Conservation (phyloP, 2,113 vertebrate species). For the Rhynchopsitta pachyrhyncha region DNA sequence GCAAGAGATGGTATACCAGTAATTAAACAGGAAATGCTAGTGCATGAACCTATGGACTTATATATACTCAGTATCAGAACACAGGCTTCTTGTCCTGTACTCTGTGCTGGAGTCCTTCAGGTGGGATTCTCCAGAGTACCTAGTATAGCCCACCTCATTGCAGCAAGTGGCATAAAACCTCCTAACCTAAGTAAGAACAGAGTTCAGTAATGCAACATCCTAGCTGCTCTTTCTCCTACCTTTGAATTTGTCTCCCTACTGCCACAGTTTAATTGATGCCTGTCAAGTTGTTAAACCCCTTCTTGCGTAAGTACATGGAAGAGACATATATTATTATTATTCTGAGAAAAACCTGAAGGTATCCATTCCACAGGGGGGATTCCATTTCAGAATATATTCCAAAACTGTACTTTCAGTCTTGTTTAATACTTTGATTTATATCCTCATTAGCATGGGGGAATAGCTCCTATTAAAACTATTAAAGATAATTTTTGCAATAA, state of each 20-base stretch:
- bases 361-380: not conserved
- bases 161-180: not conserved
- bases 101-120: not conserved
- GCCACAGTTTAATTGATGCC: not conserved
- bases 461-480: conserved; percentile 62
- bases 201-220: not conserved
- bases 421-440: conserved; percentile 62
- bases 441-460: conserved; percentile 41
- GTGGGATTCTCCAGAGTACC: not conserved
- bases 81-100: not conserved
- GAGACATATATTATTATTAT: not conserved
- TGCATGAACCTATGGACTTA: not conserved
- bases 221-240: not conserved
- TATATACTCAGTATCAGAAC: not conserved
- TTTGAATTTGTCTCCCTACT: not conserved
- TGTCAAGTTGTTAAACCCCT: not conserved
- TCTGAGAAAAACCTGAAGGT: not conserved
- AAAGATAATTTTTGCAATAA: conserved; percentile 61
- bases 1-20: not conserved
- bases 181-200: not conserved
- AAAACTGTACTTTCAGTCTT: conserved; percentile 16
- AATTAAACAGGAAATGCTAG: not conserved
- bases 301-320: not conserved
- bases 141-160: not conserved
- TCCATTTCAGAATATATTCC: not conserved